Conservation (phyloP, 2,113 vertebrate genomes). For the Rana temporaria region DNA sequence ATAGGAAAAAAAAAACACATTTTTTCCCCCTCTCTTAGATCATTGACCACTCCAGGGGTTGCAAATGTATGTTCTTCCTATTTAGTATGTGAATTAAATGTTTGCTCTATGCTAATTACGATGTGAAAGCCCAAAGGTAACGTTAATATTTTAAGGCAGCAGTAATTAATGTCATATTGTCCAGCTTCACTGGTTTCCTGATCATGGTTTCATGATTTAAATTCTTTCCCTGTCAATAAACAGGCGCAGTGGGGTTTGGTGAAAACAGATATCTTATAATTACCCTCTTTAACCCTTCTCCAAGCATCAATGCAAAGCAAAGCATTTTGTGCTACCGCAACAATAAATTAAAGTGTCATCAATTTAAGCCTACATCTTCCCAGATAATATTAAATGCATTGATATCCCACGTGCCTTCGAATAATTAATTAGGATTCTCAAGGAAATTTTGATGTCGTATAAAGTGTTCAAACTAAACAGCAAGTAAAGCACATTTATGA, state of each 20-base stretch:
- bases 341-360: background rate
- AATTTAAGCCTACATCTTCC: background rate
- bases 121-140: constrained; percentile 46
- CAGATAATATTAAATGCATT: constrained; percentile 6
- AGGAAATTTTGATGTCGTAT: background rate
- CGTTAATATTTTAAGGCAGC: background rate
- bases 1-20: background rate
- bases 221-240: constrained; percentile 33
- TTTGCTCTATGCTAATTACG: constrained; percentile 54
- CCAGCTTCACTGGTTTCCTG: constrained; percentile 26
- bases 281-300: constrained; percentile 28
- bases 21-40: background rate
- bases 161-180: constrained; percentile 45
- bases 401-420: background rate
- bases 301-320: background rate
- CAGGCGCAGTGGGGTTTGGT: constrained; percentile 22
- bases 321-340: background rate
- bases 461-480: background rate
- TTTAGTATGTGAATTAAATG: constrained; percentile 54
- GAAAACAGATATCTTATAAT: constrained; percentile 26
- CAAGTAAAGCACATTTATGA: constrained; percentile 11
- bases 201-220: constrained; percentile 13
- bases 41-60: constrained; percentile 33
- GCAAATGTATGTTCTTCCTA: background rate
- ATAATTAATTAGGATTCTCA: constrained; percentile 22